These are phyloP conservation scores for Aspidiotus destructor DNA, from an alignment of 2,888 invertebrate genomes.

Conservation along the genomic window DNA sequence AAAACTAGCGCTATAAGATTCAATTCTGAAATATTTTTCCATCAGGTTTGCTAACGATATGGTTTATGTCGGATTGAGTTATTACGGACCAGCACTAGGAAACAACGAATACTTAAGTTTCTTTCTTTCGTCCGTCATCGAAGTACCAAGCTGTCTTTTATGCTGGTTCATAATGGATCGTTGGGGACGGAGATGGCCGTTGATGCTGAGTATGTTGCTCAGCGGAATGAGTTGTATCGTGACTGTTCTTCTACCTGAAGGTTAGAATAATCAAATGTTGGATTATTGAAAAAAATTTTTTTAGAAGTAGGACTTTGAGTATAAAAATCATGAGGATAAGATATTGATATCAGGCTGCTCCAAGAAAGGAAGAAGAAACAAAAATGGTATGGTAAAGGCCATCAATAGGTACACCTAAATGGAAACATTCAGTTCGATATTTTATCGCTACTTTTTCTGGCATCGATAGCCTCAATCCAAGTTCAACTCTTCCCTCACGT, in stretches of 20 bases:
- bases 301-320: background rate
- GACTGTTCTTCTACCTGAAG: constrained; percentile 70
- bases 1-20: too few species aligned
- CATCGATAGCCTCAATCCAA: too few species aligned
- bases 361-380: too few species aligned
- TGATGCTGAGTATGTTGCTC: constrained; percentile 73
- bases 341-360: too few species aligned
- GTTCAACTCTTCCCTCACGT: too few species aligned
- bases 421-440: too few species aligned
- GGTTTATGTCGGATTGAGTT: constrained; percentile 83
- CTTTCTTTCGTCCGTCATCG: constrained; percentile 73
- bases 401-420: too few species aligned
- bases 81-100: constrained; percentile 81
- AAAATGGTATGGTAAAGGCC: too few species aligned
- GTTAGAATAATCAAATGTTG: constrained; percentile 45
- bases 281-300: background rate
- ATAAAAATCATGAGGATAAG: background rate
- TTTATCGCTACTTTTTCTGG: too few species aligned
- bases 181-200: constrained; percentile 79
- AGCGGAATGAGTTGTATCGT: constrained; percentile 76
- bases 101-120: constrained; percentile 82
- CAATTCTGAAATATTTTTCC: background rate
- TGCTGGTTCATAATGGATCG: constrained; percentile 84
- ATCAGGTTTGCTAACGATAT: constrained; percentile 76
- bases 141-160: constrained; percentile 77